A percentile compares a stretch with the other conserved stretches of the same genome.
These are phyloP conservation scores for Lichenostomus cassidix DNA, from an alignment of 2,113 vertebrate species.

Conservation along the genomic window DNA sequence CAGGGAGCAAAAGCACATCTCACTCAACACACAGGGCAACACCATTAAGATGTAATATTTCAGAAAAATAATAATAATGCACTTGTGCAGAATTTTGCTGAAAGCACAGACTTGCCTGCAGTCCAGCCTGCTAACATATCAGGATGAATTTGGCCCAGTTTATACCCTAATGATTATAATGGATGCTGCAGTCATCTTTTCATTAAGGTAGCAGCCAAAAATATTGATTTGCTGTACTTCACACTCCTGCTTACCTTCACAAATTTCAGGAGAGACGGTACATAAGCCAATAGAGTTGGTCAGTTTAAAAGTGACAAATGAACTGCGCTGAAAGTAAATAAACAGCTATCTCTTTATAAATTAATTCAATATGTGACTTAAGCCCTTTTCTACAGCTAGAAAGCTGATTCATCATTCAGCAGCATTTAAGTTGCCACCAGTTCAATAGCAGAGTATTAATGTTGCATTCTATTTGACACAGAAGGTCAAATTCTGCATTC, in stretches of 20 bases:
- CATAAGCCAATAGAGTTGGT: constrained; percentile 42
- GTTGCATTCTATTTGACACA: neutral
- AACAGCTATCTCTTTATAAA: constrained; percentile 55
- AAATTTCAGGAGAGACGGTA: constrained; percentile 14
- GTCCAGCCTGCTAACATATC: neutral
- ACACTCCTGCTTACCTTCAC: constrained; percentile 49
- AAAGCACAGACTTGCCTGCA: neutral
- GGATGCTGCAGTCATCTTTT: constrained; percentile 44
- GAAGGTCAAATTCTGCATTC: neutral
- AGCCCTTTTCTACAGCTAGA: constrained; percentile 48
- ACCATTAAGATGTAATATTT: neutral
- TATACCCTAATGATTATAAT: constrained; percentile 48
- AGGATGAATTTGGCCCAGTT: constrained; percentile 31
- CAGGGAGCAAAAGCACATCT: neutral
- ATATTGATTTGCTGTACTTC: constrained; percentile 52
- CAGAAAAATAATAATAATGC: neutral
- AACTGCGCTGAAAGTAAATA: constrained; percentile 62
- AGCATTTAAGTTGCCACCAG: constrained; percentile 29
- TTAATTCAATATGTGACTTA: constrained; percentile 61
- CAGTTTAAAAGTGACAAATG: constrained; percentile 57
- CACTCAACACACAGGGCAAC: neutral
- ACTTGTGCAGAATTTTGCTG: neutral
- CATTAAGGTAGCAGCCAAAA: constrained; percentile 55
- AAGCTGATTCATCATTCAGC: constrained; percentile 62
- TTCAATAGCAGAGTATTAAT: constrained; percentile 29